These are phyloP conservation scores for Caracal caracal DNA, from an alignment of 2,113 vertebrate genomes.

Conservation along the genomic window DNA sequence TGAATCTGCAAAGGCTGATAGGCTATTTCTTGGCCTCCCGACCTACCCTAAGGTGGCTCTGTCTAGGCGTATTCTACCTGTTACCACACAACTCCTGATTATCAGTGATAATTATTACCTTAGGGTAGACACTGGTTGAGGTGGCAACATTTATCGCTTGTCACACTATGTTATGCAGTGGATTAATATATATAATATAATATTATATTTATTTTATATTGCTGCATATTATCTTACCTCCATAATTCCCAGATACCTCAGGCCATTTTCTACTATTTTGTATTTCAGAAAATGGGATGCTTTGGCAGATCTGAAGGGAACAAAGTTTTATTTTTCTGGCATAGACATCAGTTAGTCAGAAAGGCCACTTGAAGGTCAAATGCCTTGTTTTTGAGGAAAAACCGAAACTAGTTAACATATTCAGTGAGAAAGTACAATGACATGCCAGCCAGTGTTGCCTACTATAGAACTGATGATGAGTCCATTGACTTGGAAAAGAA, in stretches of 20 bases:
- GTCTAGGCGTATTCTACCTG: background rate
- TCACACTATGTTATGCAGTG: background rate
- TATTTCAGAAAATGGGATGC: background rate
- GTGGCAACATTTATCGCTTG: background rate
- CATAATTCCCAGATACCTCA: background rate
- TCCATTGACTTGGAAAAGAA: background rate
- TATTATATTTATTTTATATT: too few species aligned
- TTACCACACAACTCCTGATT: background rate
- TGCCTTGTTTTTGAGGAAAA: background rate
- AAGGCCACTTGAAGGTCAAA: background rate
- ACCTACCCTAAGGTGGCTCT: background rate
- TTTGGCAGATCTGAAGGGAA: background rate
- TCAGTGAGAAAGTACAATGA: background rate
- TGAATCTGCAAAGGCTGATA: background rate
- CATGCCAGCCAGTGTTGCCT: background rate
- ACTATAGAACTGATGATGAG: background rate
- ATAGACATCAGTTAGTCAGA: background rate
- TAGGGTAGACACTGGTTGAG: background rate
- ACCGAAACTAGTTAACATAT: slow-evolving; percentile 3
- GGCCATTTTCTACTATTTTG: background rate
- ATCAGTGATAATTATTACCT: background rate
- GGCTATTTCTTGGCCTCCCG: background rate
- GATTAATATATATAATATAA: too few species aligned
- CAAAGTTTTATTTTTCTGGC: background rate
- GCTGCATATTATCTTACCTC: background rate